Base-by-base conservation (phyloP, 2,113 vertebrate genomes). In the pig (Sus scrofa) region DNA sequence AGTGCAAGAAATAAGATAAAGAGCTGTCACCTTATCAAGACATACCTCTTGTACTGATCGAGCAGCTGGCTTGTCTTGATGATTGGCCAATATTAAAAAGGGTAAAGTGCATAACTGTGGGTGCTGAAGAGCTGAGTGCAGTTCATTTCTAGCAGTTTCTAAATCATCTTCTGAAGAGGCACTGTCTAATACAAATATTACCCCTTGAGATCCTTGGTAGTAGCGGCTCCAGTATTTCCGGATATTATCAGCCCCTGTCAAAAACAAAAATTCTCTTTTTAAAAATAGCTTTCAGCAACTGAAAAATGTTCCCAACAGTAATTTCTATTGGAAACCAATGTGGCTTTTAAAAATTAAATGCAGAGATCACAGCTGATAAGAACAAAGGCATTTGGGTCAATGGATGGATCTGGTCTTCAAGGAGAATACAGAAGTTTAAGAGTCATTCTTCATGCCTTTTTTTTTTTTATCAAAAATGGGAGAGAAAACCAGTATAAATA, bases 201-300 rank as follows among this genome's bases (percentile, higher is more conserved):
- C 99, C 54, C 99, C 99, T 98, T 99, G 99, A 73, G 99, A 99
- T 95, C 99, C 99, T 98, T 99, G 99, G 98, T 99, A 99, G 98
- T 99, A 99, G 97, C 99, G 99, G 97, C 99, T 99, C 99, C 99
- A 99, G 91, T 99, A 99, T 96, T 99, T 99, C 98, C 99, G 99
- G 98, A 99, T 99, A 98, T 99, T 99, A 97, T 99, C 99, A 89
- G 99, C 99, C 50, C 99, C 99, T 99, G 98, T 89, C 92, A 97
- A 98, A 96, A 97, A 97, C 26, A 98, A 83, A 97, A 62, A 62
- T 52, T 50, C 58, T 30, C 14, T 3, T 91, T 44, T 86, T 50
- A 94, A 68, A 95, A 93, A 92, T 7, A 86, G 73, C 70, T 89
- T 73, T 88, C 24, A 34, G n/a, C 26, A 93, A 96, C 7, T 39